Evolutionary conservation across 2,113 vertebrate species (phyloP).

Genomic region (Turdus rufiventris): DNA sequence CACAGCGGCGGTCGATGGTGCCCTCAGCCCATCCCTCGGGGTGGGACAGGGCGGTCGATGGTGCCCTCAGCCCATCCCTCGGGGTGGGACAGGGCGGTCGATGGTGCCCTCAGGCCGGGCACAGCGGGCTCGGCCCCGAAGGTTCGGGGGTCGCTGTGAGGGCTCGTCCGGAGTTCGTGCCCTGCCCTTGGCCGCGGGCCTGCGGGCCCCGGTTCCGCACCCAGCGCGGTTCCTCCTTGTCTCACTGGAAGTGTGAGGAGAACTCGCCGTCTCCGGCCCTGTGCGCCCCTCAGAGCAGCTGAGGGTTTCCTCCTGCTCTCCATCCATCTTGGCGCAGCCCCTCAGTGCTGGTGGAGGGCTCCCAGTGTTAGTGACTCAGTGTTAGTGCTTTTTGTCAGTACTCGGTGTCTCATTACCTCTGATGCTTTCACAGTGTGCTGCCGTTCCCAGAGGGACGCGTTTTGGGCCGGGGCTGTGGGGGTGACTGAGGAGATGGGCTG

Average conservation of each 20-base stretch:
- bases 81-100: neutral
- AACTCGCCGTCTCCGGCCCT: rapidly evolving
- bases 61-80: rapidly evolving
- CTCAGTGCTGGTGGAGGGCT: neutral
- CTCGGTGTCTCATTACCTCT: rapidly evolving
- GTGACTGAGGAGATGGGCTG: neutral
- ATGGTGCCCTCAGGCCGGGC: neutral
- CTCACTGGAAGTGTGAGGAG: rapidly evolving
- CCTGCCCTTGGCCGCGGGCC: neutral
- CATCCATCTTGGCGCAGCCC: neutral
- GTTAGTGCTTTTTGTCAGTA: too few species aligned
- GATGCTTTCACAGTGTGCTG: neutral
- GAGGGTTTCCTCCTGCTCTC: neutral
- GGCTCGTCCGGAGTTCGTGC: neutral
- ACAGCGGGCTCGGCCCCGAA: neutral
- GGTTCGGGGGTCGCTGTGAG: neutral
- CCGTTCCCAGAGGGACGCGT: rapidly evolving
- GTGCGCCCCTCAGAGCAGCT: rapidly evolving
- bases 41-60: neutral
- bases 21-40: rapidly evolving
- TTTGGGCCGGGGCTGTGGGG: too few species aligned
- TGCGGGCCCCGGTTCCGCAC: neutral
- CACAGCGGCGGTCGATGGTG: neutral
- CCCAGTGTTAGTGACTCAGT: rapidly evolving
- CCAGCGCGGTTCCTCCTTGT: neutral